Base-by-base conservation (phyloP, 2,113 vertebrate species). In the Leiothrix lutea region DNA sequence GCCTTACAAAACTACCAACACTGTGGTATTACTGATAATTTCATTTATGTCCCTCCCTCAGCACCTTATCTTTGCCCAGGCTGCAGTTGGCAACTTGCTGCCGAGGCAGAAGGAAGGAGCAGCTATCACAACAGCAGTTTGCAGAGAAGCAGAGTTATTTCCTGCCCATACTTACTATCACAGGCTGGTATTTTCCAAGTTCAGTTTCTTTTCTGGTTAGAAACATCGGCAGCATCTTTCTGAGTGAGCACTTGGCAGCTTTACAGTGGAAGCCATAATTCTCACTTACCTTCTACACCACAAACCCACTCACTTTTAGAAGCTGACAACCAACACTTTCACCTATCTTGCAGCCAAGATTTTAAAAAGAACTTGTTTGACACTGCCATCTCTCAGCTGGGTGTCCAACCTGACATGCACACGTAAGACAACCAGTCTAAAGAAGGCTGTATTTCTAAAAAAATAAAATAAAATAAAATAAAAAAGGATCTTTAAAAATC, bases 291-390 rank as follows among this genome's bases (percentile, higher is more conserved):
- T 87, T 69, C 71, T 44, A 85, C 62, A 90, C 54, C 74, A 87
- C 73, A 93, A 88, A 82, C 74, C 79, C 62, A 86, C 82, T 65
- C 5, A 2, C 45, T 93, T 80, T 35, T 14, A 82, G 79, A 86
- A 80, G 74, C 5, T 88, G 90, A 93, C 81, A 92, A 93, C 81
- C 88, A 91, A 91, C 62, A 80, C 45, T 82, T 90, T 64, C 50
- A 93, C 26, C 45, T 36, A 38, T 24, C 54, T 61, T 82, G 36
- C 3, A 3, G 92, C 71, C 92, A 95, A 85, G 64, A 87, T 0
- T 31, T 19, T 7, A 11, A 74, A 54, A 35, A 51, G 3, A 31
- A 3, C 14, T 31, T 31, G 22, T 45, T 85, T 92, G 38, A 82
- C 57, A 72, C 26, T 25, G 26, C 40, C 53, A 64, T 72, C 45